Evolutionary conservation across 2,888 invertebrate genomes (phyloP).

Genomic region (Lasius fuliginosus): DNA sequence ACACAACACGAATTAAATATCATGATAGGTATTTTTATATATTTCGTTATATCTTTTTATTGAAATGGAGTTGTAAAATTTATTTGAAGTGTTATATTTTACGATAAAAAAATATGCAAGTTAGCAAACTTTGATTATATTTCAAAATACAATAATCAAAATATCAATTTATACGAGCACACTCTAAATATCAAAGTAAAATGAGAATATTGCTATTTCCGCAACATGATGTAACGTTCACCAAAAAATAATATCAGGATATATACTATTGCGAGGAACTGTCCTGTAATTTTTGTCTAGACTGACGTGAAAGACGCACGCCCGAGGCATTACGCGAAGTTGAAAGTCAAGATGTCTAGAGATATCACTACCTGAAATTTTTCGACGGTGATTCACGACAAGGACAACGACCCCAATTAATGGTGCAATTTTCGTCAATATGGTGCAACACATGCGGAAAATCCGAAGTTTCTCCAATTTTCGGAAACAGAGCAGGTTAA

Average conservation of each 20-base stretch:
- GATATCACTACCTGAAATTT: constrained; percentile 55
- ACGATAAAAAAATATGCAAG: background rate
- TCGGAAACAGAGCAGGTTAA: background rate
- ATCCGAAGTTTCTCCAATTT: background rate
- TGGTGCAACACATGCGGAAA: constrained; percentile 50
- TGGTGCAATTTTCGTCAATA: constrained; percentile 61
- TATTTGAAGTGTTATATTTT: background rate
- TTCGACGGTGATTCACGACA: constrained; percentile 75
- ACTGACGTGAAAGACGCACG: constrained; percentile 5
- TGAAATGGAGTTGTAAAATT: background rate
- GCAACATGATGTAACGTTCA: background rate
- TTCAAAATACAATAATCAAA: background rate
- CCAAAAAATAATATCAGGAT: constrained; percentile 10
- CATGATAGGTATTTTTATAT: background rate
- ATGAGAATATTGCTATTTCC: background rate
- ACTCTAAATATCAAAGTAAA: background rate
- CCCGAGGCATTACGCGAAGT: constrained; percentile 30
- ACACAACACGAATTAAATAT: background rate
- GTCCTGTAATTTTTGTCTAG: background rate
- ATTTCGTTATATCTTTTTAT: background rate
- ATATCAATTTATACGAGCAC: background rate
- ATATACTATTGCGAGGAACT: constrained; percentile 29
- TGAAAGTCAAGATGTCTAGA: constrained; percentile 30
- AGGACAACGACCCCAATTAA: constrained; percentile 69
- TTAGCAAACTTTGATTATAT: background rate